phyloP scores from a whole-genome alignment of 92 coral and sea anemone species.

The Phymanthus crucifer region DNA sequence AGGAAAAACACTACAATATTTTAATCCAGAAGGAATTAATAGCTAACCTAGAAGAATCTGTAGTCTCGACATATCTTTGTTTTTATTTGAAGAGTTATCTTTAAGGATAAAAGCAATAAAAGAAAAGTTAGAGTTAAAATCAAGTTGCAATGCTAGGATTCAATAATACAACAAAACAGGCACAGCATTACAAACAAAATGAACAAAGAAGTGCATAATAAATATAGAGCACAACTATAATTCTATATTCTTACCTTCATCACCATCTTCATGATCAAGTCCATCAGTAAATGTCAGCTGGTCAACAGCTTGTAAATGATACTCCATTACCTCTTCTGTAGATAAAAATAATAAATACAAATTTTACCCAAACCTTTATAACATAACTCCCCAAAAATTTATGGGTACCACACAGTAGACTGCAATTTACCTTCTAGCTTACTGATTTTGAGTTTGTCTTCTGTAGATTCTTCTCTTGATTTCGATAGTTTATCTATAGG shows the following conservation, averaged over 20 bases:
- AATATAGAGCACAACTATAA: neutral
- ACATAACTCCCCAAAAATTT: no score
- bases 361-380: no score
- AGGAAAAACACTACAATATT: no score
- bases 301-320: constrained; percentile 90
- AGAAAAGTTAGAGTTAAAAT: neutral
- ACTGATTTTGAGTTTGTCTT: constrained; percentile 63
- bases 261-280: constrained; percentile 41
- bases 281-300: constrained; percentile 67
- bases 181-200: no score
- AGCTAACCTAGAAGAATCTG: constrained; percentile 32
- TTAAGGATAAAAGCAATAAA: neutral
- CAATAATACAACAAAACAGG: no score
- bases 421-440: constrained; percentile 71
- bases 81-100: constrained; percentile 3
- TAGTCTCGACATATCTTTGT: constrained; percentile 24
- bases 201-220: neutral
- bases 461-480: constrained; percentile 43
- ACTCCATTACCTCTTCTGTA: constrained; percentile 89
- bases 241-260: constrained; percentile 25
- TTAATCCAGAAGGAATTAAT: neutral
- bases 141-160: no score
- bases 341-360: constrained; percentile 9
- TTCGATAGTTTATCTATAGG: constrained; percentile 20
- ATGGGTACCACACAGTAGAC: no score